Base-by-base conservation (phyloP, 30 jellyfish, hydroid and myxozoan genomes). In the Aurelia sp. region DNA sequence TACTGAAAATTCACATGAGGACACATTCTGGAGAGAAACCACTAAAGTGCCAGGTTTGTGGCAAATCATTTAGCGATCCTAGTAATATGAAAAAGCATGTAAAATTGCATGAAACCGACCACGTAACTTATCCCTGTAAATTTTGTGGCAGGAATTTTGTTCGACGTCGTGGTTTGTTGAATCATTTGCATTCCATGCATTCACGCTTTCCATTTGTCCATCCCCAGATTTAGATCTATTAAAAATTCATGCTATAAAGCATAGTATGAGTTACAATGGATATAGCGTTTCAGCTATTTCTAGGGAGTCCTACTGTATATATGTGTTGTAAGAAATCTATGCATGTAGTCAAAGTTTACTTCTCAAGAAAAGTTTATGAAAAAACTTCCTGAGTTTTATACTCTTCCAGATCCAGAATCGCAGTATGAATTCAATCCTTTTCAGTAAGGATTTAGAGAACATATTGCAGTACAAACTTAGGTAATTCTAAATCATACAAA, bases 21-120 rank as follows among this genome's bases (percentile, higher is more conserved):
- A 84, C 96, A 59, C 99, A 94, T 51, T 79, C 97, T 13, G 99
- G 99, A 52, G 99, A 94, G 58, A 94, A 94, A 58, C 99, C 99
- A 65, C 70, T 94, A 41, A 81, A 76, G 66, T 94, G 99, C 66
- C 83, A 84, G 71, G 95, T 88, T 35, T 94, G 99, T 77, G 99
- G 99, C 17, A 94, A 94, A 62, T 89, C 96, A 9, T 94, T 94
- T 86, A 94, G 99, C 81, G 99, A 94, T 63, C 99, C 99, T 65
- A 94, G 99, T 69, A 94, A 94, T 89, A 94, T 94, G 99, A 94
- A 94, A 67, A 94, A 94, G 33, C 99, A 94, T 74, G 93, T 89
- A 15, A 94, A 89, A 81, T 60, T 94, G 55, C 99, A 94, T 88
- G 97, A 89, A 72, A 81, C 96, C 8, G 99, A 94, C 89, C 96